Conservation (phyloP, 2,113 vertebrate species). For the Platichthys stellatus region DNA sequence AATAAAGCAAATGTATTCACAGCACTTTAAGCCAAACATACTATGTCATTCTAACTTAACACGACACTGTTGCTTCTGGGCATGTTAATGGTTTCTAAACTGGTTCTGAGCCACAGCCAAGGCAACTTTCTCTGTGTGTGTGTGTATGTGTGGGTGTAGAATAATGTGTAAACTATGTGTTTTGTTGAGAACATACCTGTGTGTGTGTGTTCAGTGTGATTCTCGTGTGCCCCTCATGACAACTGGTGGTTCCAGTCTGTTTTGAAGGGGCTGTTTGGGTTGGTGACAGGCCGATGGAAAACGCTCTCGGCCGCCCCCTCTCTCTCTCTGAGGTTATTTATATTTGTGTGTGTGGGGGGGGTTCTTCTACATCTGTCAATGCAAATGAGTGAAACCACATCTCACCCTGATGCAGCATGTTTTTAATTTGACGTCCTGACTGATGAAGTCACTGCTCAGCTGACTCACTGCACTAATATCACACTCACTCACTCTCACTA, state of each 20-base stretch:
- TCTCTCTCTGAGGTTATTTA: conserved; percentile 43
- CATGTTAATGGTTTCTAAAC: conserved; percentile 41
- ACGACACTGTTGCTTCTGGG: conserved; percentile 2
- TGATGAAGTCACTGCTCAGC: not conserved
- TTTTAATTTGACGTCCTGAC: not conserved
- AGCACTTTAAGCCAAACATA: conserved; percentile 43
- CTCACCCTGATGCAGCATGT: not conserved
- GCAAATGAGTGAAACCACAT: not conserved
- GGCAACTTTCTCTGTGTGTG: not conserved
- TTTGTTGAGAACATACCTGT: not conserved
- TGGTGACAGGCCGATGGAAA: conserved; percentile 48
- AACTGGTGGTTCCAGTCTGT: conserved; percentile 16
- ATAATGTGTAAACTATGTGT: not conserved
- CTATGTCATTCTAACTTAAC: conserved; percentile 43
- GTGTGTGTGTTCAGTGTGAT: conserved; percentile 18
- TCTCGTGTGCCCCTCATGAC: not conserved
- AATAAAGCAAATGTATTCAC: conserved; percentile 50
- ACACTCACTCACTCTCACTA: too few relatives aligned
- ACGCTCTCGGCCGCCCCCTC: conserved; percentile 19
- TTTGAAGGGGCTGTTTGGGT: conserved; percentile 56
- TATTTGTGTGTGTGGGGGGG: conserved; percentile 4
- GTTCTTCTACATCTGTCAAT: not conserved
- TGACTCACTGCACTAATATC: not conserved
- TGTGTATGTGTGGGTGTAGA: conserved; percentile 15
- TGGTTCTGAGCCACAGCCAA: conserved; percentile 34